A percentile compares a stretch with the other conserved stretches of the same genome.
Conservation (phyloP, 1,140 invertebrate species). For the Monochamus saltuarius region DNA sequence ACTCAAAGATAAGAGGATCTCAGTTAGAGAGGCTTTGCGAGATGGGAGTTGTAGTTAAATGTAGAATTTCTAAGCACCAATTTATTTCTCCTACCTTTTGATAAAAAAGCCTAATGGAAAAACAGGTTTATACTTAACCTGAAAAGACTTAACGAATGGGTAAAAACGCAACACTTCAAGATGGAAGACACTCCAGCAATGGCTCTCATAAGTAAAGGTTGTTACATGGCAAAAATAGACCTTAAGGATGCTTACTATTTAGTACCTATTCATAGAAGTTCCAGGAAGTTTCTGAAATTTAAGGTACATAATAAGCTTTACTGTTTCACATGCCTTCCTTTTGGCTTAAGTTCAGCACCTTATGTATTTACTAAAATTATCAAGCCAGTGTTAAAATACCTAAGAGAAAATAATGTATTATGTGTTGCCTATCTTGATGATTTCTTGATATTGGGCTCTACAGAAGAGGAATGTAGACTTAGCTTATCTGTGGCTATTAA, state of each 20-base stretch:
- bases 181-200: slow-evolving; percentile 15
- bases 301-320: slow-evolving; percentile 29
- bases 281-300: slow-evolving; percentile 35
- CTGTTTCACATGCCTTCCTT: slow-evolving; percentile 35
- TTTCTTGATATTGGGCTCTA: slow-evolving; percentile 15
- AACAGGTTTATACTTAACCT: slow-evolving; percentile 41
- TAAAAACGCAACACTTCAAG: too few species aligned
- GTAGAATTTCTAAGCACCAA: slow-evolving; percentile 10
- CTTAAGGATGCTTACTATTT: slow-evolving; percentile 41
- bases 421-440: slow-evolving; percentile 30
- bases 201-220: slow-evolving; percentile 25
- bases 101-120: slow-evolving; percentile 36
- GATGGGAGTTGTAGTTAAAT: slow-evolving; percentile 6
- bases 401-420: slow-evolving; percentile 12
- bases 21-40: neutral
- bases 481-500: slow-evolving; percentile 2
- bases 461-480: slow-evolving; percentile 1
- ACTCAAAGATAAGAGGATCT: neutral
- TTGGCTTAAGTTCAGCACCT: slow-evolving; percentile 19
- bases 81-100: slow-evolving; percentile 40
- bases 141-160: too few species aligned
- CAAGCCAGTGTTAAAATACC: slow-evolving; percentile 18
- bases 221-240: slow-evolving; percentile 38
- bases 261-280: slow-evolving; percentile 10
- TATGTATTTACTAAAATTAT: slow-evolving; percentile 35